These are phyloP conservation scores for Heterochromis multidens DNA, from an alignment of 2,113 vertebrate genomes.

Conservation along the genomic window DNA sequence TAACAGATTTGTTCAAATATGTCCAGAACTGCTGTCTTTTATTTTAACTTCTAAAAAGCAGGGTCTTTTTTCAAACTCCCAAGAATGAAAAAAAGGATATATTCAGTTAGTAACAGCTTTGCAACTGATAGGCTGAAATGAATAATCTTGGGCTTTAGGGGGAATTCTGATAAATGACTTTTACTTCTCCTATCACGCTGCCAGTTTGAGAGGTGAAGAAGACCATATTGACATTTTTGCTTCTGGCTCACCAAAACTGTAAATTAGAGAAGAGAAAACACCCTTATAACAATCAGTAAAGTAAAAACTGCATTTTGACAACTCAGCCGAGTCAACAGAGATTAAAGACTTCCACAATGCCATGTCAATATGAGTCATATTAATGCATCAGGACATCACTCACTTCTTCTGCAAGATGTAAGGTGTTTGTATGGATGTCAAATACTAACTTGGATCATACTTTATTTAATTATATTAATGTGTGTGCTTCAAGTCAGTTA, in stretches of 20 bases:
- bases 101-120: background rate
- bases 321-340: background rate
- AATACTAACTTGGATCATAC: too few species aligned
- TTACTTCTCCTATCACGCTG: background rate
- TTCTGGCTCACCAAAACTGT: background rate
- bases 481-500: too few species aligned
- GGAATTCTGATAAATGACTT: background rate
- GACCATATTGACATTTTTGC: background rate
- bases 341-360: background rate
- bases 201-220: background rate
- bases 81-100: background rate
- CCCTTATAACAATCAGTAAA: too few species aligned
- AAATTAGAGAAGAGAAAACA: background rate
- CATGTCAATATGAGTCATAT: background rate
- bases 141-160: background rate
- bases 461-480: too few species aligned
- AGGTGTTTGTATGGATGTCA: accelerated
- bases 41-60: background rate
- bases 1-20: background rate
- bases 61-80: background rate
- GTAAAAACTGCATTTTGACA: background rate
- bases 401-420: accelerated
- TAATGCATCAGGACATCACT: background rate
- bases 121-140: accelerated
- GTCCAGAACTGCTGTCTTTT: background rate